Percentiles rank a stretch among this genome's conserved stretches.
Evolutionary conservation across 2,888 invertebrate species (phyloP).

Genomic region (Aleiodes alternator): DNA sequence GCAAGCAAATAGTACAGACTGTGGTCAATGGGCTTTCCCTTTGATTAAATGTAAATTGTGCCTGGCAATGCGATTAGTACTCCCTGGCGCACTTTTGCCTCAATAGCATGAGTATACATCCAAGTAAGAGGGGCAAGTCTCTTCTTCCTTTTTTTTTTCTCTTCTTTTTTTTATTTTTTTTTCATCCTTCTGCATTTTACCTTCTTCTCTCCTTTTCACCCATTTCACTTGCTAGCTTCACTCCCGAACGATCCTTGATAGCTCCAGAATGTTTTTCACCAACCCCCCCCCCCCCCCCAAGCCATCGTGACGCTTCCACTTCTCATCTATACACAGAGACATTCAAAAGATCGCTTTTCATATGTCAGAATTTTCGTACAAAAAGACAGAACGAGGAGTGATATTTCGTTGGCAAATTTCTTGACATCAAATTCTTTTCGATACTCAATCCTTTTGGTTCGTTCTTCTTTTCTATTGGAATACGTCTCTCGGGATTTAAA

Average conservation of each 20-base stretch:
- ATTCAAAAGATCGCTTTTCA: constrained; percentile 41
- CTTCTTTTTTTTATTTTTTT: constrained; percentile 19
- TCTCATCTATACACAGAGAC: constrained; percentile 45
- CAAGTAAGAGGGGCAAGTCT: too few relatives aligned
- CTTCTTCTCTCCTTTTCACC: constrained; percentile 2
- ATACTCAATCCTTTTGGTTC: constrained; percentile 16
- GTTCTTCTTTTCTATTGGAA: neutral
- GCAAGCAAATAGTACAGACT: constrained; percentile 72
- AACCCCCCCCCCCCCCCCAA: neutral
- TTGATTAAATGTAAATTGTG: constrained; percentile 75
- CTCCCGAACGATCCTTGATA: neutral
- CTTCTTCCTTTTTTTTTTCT: constrained; percentile 37
- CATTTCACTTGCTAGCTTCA: neutral
- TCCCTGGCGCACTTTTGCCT: constrained; percentile 61
- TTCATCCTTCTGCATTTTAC: constrained; percentile 4
- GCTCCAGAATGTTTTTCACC: constrained; percentile 27
- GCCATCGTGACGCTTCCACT: neutral
- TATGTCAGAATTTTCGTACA: neutral
- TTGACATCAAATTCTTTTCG: constrained; percentile 27
- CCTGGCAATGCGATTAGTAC: constrained; percentile 72
- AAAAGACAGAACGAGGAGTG: constrained; percentile 3
- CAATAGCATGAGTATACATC: constrained; percentile 10
- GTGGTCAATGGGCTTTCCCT: constrained; percentile 73
- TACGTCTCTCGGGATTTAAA: neutral
- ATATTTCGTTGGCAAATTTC: constrained; percentile 24